Conservation (phyloP, 2,113 vertebrate species). For the Oostethus manadensis region DNA sequence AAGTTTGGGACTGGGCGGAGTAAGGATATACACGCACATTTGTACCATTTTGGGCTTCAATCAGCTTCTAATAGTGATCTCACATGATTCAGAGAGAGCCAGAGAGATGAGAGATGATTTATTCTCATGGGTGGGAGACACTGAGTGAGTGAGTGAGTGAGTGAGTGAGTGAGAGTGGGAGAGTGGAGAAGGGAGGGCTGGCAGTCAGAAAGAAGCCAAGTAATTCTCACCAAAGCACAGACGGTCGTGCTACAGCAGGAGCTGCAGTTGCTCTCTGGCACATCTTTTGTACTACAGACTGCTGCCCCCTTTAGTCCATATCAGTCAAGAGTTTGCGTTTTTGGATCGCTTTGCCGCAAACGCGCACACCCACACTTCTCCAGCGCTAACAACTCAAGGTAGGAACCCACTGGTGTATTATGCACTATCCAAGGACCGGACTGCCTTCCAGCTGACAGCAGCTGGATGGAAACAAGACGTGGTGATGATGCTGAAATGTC, state of each 20-base stretch:
- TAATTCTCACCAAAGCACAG: constrained; percentile 57
- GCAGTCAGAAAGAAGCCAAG: constrained; percentile 61
- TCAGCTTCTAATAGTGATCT: constrained; percentile 36
- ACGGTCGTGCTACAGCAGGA: constrained; percentile 45
- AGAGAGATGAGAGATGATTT: constrained; percentile 57
- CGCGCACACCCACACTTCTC: constrained; percentile 46
- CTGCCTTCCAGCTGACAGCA: not conserved
- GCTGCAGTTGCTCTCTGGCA: constrained; percentile 29
- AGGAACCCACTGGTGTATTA: constrained; percentile 24
- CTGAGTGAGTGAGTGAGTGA: constrained; percentile 35
- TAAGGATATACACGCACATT: constrained; percentile 6
- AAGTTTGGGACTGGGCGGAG: constrained; percentile 1
- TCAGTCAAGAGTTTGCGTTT: constrained; percentile 42
- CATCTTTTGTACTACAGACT: not conserved
- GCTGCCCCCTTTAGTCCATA: constrained; percentile 1
- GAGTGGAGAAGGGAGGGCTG: constrained; percentile 54
- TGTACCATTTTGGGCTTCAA: constrained; percentile 19
- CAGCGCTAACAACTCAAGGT: constrained; percentile 55
- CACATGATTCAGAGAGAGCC: constrained; percentile 45
- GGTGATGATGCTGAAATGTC: constrained; percentile 22
- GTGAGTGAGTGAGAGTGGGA: constrained; percentile 37
- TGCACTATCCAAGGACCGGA: not conserved
- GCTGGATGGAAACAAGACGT: not conserved
- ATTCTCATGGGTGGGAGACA: constrained; percentile 63
- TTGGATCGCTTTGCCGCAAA: constrained; percentile 43